phyloP scores from a whole-genome alignment of 2,888 invertebrate species.

The Dioctria rufipes region DNA sequence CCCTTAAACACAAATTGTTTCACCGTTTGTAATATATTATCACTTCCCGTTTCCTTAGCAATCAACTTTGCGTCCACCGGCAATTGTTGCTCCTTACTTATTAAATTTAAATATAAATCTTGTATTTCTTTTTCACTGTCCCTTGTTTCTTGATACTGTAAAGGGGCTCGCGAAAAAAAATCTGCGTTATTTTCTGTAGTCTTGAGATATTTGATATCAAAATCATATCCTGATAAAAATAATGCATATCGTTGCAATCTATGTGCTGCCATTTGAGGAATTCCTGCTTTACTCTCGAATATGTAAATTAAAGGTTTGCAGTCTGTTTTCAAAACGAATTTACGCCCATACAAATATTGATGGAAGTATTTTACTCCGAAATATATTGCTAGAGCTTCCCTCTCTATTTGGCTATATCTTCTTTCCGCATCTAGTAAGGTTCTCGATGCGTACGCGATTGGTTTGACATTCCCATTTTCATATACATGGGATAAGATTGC shows the following conservation, averaged over 20 bases:
- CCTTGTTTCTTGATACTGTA: neutral
- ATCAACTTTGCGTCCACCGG: neutral
- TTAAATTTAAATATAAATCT: neutral
- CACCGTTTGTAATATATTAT: neutral
- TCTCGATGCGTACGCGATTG: constrained; percentile 62
- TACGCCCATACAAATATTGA: constrained; percentile 66
- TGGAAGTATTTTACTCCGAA: constrained; percentile 67
- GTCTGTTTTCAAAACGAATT: constrained; percentile 67
- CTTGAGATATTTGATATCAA: constrained; percentile 59
- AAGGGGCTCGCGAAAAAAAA: constrained; percentile 59
- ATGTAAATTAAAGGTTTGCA: constrained; percentile 65
- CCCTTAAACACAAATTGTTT: neutral
- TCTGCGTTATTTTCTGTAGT: constrained; percentile 60
- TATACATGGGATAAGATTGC: constrained; percentile 25
- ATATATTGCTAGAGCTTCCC: constrained; percentile 64
- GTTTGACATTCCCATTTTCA: constrained; percentile 65
- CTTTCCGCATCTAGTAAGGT: constrained; percentile 60
- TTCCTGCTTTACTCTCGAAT: constrained; percentile 63
- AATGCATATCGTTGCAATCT: constrained; percentile 58
- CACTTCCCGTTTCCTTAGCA: neutral
- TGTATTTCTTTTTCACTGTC: constrained; percentile 9
- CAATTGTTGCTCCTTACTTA: neutral
- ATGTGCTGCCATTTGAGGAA: constrained; percentile 64
- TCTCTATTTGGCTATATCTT: constrained; percentile 61
- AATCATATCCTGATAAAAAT: constrained; percentile 56